These are phyloP conservation scores for Holacanthella duospinosa DNA, from an alignment of 2,888 invertebrate genomes.

Conservation along the genomic window DNA sequence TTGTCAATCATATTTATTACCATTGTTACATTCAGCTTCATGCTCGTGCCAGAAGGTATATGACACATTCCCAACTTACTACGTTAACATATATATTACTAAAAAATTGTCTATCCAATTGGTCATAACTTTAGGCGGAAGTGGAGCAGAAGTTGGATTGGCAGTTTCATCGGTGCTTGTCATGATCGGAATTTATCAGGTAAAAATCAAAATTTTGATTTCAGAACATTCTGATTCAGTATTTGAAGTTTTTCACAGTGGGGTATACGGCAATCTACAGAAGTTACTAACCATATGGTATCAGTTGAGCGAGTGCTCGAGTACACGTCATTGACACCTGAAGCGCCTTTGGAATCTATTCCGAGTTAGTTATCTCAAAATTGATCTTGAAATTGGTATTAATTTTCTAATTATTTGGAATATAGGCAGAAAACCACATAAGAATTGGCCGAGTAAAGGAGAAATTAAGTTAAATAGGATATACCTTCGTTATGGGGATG, in stretches of 20 bases:
- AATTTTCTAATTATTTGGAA: too few species aligned
- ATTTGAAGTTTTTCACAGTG: too few species aligned
- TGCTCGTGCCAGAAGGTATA: not conserved
- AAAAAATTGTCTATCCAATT: too few species aligned
- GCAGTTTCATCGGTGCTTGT: conserved; percentile 61
- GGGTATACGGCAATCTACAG: conserved; percentile 43
- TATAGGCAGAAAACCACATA: conserved; percentile 21
- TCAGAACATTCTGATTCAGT: too few species aligned
- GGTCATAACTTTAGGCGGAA: too few species aligned
- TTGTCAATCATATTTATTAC: conserved; percentile 77
- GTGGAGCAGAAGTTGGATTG: conserved; percentile 49
- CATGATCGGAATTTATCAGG: conserved; percentile 48
- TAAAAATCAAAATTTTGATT: too few species aligned
- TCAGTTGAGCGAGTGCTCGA: conserved; percentile 46
- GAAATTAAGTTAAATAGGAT: conserved; percentile 23
- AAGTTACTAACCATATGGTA: conserved; percentile 44
- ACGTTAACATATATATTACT: too few species aligned
- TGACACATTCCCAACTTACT: too few species aligned
- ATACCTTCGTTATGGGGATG: conserved; percentile 20
- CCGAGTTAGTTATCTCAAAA: too few species aligned
- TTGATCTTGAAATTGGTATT: too few species aligned
- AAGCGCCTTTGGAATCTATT: conserved; percentile 40
- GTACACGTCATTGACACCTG: conserved; percentile 44
- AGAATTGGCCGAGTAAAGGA: conserved; percentile 26
- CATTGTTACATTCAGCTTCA: conserved; percentile 53